A percentile compares a stretch with the other conserved stretches of the same genome.
Evolutionary conservation across 2,113 vertebrate species (phyloP).

Genomic region (Lepus timidus): DNA sequence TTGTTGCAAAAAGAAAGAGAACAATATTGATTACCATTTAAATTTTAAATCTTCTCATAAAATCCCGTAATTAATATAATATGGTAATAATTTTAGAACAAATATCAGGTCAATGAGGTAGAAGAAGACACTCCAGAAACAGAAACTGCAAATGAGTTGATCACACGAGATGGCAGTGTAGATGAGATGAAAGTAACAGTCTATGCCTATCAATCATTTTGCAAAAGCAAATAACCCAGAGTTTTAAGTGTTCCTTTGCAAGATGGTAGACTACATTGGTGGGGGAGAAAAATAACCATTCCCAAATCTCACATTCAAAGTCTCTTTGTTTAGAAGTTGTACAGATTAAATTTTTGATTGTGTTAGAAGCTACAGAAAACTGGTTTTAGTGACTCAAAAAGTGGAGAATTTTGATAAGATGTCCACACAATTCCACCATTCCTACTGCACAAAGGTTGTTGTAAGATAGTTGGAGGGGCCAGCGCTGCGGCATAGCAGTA

Average conservation of each 20-base stretch:
- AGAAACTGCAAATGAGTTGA: neutral
- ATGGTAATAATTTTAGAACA: neutral
- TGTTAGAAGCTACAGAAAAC: neutral
- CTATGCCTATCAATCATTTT: neutral
- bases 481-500: too few relatives aligned
- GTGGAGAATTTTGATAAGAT: neutral
- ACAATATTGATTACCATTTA: neutral
- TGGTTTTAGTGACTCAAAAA: neutral
- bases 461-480: too few relatives aligned
- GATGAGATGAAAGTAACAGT: neutral
- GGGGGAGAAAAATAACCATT: neutral
- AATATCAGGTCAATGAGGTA: neutral
- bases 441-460: neutral
- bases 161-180: neutral
- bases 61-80: neutral
- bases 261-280: neutral
- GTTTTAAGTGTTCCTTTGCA: neutral
- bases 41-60: constrained; percentile 14
- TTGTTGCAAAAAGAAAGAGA: neutral
- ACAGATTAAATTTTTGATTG: neutral
- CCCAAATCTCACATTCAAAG: neutral
- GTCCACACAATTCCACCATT: neutral
- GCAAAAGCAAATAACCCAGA: neutral
- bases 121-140: neutral
- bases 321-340: neutral